Evolutionary conservation across 2,888 invertebrate genomes (phyloP), one percentile per base, ranked within the genome.

Genomic region (Brachycybe producta): DNA sequence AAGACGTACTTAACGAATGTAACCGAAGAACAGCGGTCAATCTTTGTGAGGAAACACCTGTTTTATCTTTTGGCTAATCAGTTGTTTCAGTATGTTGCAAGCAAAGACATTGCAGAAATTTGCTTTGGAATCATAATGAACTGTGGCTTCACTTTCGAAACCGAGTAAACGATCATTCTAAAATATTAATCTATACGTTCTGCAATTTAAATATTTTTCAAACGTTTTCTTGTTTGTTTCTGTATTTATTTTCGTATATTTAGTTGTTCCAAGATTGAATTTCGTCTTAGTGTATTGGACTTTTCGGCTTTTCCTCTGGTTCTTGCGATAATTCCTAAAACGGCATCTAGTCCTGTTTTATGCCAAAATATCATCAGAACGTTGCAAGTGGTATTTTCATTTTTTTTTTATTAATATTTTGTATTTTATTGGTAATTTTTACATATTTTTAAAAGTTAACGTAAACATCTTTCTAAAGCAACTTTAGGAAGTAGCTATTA

Each of bases 21-120:
- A 23, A 45, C 34, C 15, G 45, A 34, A 19, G 45, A 45, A 7
- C 45, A 30, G 5, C 26, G 19, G 7, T 11, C 28, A n/a, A 30
- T 11, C 11, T 11, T 45, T 7, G 15, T 24, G 21, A 45, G 35
- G 24, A 45, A 45, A 13, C 45, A 32, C n/a, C 7, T 23, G 13
- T 23, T 45, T n/a, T 34, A 34, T 7, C 17, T 39, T 27, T 38
- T 47, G 7, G 13, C 47, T 3, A 47, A 47, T 47, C 47, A 47
- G 38, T 38, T 47, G 8, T 47, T 26, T 13, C 36, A 47, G 21
- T 47, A 38, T 39, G 35, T 39, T 8, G 36, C 47, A 17, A 7
- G 17, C 7, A 19, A 27, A 28, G n/a, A 17, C 5, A 17, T 47
- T 17, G 27, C 34, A 30, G 47, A 47, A 38, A 24, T 39, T 8